These are phyloP conservation scores for Uropsilus gracilis DNA, from an alignment of 2,113 vertebrate genomes.

Conservation along the genomic window DNA sequence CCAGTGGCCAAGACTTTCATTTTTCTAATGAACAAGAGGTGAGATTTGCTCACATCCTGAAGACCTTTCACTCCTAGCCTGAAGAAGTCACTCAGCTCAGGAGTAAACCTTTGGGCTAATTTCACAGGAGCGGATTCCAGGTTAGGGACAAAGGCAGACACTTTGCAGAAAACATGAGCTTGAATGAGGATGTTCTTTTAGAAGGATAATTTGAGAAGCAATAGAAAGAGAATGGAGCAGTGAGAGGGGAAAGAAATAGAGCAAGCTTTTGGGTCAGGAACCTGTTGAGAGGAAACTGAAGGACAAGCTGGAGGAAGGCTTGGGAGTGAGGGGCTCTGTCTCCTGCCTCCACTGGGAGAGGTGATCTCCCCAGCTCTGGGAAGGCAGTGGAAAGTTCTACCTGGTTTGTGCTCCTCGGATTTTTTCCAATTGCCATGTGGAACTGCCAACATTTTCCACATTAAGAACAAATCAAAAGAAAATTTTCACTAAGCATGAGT, in stretches of 20 bases:
- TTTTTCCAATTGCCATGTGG: constrained; percentile 27
- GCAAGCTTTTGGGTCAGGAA: background rate
- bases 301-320: background rate
- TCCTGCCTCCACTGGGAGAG: background rate
- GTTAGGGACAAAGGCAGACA: background rate
- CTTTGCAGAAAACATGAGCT: background rate
- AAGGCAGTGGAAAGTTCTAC: background rate
- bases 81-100: background rate
- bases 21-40: background rate
- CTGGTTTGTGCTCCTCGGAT: background rate
- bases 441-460: constrained; percentile 78
- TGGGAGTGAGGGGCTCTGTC: fast-evolving
- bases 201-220: background rate
- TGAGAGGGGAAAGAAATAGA: background rate
- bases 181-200: background rate
- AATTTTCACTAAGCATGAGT: constrained; percentile 61
- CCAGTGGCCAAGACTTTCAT: fast-evolving
- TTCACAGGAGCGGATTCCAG: background rate
- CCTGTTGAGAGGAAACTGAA: fast-evolving
- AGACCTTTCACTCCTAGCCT: no score
- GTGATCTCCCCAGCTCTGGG: background rate
- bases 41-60: background rate
- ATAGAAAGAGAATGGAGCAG: background rate
- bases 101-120: background rate
- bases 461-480: constrained; percentile 81